phyloP scores from a whole-genome alignment of 2,888 invertebrate species.

The Xiphydria camelus region DNA sequence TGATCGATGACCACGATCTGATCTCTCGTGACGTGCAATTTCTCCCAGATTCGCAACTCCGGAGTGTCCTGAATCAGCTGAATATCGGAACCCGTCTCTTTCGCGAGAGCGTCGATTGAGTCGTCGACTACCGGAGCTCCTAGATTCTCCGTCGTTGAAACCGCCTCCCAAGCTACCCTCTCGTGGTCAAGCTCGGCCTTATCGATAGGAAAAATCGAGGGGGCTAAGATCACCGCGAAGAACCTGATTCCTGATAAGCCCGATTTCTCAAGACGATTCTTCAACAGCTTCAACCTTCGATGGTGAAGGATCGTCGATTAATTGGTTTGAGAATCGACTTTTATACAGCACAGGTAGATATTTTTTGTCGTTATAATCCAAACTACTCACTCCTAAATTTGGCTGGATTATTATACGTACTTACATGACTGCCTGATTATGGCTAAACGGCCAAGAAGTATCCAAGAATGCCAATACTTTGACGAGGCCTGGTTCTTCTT shows the following conservation, averaged over 20 bases:
- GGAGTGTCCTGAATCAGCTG: conserved; percentile 36
- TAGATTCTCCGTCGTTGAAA: conserved; percentile 30
- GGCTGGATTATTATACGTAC: too few relatives aligned
- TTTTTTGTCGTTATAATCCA: too few relatives aligned
- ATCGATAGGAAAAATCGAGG: conserved; percentile 8
- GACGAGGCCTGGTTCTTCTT: conserved; percentile 36
- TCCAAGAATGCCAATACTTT: conserved; percentile 49
- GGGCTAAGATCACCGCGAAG: conserved; percentile 33
- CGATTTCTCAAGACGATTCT: conserved; percentile 37
- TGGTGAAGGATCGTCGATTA: too few relatives aligned
- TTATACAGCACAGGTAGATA: too few relatives aligned
- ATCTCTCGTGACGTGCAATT: conserved; percentile 38
- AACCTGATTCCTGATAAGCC: conserved; percentile 38
- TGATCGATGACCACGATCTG: conserved; percentile 45
- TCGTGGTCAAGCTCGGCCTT: conserved; percentile 30
- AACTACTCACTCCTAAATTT: too few relatives aligned
- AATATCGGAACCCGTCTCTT: conserved; percentile 27
- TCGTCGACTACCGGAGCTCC: conserved; percentile 13
- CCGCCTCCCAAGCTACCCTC: conserved; percentile 35
- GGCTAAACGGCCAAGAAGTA: conserved; percentile 44
- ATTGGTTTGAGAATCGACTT: too few relatives aligned
- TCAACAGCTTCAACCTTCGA: conserved; percentile 41
- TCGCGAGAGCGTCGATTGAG: conserved; percentile 22
- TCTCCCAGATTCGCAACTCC: conserved; percentile 37
- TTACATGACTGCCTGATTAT: conserved; percentile 48